Base-by-base conservation (phyloP, 2,113 vertebrate genomes). In the Aplodontia rufa region DNA sequence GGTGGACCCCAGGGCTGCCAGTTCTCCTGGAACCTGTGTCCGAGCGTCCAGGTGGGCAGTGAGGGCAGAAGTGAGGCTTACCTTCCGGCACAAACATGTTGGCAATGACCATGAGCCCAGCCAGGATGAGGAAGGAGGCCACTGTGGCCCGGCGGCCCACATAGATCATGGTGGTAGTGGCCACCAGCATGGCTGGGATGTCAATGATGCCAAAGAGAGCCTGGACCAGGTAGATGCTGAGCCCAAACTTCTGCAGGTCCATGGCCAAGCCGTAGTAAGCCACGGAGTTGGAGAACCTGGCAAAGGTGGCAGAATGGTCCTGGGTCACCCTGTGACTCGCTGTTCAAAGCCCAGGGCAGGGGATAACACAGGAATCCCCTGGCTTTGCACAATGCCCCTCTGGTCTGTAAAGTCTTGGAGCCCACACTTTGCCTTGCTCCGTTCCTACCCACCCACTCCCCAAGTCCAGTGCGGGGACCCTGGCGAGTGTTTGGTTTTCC, bases 241-340 rank as follows among this genome's bases (percentile, higher is more conserved):
- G 98, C 32, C 99, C 98, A 8, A 99, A 99, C 97, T 99, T 99
- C 98, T 99, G 99, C 84, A 99, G 98, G 95, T 99, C 99, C 99
- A 99, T 99, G 1, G 98, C 98, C 97, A 99, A 96, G 78, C 99
- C 99, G 1, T 99, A 99, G 97, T 99, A 99, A 0, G 99, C 98
- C 97, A 99, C 98, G 84, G 99, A 99, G 76, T 98, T 99, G 71
- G 99, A 98, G 97, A 98, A 98, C 98, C 98, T 98, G 83, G 75
- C 51, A 28, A 51, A 45, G 78, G 82, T 0, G 0, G 78, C 35
- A 75, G 66, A 71, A 66, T 0, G 1, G 76, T 47, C 40, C 40
- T 5, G 24, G n/a, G 24, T 68, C n/a, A 69, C 5, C 14, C 72
- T 4, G 0, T 2, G 8, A 14, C 20, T 55, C 72, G 35, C 17